These are phyloP conservation scores for Microtus oregoni DNA, from an alignment of 2,113 vertebrate genomes.

Conservation along the genomic window DNA sequence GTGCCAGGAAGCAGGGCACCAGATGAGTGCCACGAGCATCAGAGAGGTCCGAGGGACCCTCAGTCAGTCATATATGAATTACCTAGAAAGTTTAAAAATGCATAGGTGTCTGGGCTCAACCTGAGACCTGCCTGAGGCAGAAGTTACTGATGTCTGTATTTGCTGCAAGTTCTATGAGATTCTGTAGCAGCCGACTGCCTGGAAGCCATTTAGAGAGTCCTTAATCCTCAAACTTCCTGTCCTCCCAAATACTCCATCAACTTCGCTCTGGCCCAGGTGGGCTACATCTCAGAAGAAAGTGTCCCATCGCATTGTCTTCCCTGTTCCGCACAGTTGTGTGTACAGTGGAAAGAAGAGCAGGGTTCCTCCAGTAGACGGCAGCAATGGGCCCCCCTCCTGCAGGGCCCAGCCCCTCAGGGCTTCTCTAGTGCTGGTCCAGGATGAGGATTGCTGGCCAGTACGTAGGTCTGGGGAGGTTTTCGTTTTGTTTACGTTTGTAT, in stretches of 20 bases:
- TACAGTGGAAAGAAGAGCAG: background rate
- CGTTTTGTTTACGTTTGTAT: background rate
- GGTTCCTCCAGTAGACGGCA: background rate
- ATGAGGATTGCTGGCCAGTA: background rate
- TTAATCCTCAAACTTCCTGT: background rate
- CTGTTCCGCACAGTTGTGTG: background rate
- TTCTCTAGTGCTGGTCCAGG: background rate
- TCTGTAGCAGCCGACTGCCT: background rate
- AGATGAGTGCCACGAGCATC: too few relatives aligned
- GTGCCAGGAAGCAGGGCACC: background rate
- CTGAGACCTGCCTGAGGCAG: background rate
- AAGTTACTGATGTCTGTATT: rapidly evolving
- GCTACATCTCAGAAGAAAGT: background rate
- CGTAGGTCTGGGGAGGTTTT: background rate
- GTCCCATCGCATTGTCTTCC: background rate
- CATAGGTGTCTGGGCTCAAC: background rate
- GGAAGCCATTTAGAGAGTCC: background rate
- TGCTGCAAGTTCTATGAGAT: background rate
- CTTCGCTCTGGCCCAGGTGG: background rate
- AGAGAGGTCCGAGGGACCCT: background rate
- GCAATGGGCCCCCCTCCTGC: background rate
- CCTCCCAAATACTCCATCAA: background rate
- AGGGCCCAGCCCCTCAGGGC: background rate
- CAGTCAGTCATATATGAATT: background rate
- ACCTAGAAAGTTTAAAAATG: background rate